Percentiles rank a stretch among this genome's conserved stretches.
These are phyloP conservation scores for Turritopsis dohrnii DNA, from an alignment of 30 jellyfish, hydroid and myxozoan species.

Conservation along the genomic window DNA sequence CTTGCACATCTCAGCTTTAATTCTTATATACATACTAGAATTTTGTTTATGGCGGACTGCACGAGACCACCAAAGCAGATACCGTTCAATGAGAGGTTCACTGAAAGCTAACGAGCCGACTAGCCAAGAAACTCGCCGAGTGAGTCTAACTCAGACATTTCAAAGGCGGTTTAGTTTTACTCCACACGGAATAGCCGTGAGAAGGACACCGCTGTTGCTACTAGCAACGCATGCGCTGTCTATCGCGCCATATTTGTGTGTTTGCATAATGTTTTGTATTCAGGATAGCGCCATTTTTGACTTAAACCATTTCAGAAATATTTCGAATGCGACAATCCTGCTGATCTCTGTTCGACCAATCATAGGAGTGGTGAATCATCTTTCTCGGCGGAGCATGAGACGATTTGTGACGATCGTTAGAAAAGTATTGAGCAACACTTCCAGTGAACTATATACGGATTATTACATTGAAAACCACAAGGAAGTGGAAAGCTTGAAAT, in stretches of 20 bases:
- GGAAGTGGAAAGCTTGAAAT: conserved; percentile 13
- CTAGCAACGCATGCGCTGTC: conserved; percentile 4
- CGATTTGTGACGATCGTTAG: neutral
- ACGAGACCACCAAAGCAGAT: conserved; percentile 24
- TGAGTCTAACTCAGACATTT: conserved; percentile 6
- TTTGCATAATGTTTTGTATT: neutral
- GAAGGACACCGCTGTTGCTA: conserved; percentile 16
- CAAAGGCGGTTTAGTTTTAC: conserved; percentile 22
- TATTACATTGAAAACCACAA: conserved; percentile 22
- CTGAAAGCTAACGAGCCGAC: neutral
- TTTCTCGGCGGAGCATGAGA: neutral
- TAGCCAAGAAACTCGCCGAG: neutral
- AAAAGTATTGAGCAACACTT: neutral
- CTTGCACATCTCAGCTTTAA: neutral
- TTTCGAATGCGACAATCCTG: neutral
- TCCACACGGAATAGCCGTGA: conserved; percentile 10
- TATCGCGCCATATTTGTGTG: neutral
- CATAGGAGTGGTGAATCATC: neutral
- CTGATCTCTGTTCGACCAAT: conserved; percentile 8
- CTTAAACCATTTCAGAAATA: neutral
- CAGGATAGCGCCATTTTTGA: neutral
- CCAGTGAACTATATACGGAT: conserved; percentile 17
- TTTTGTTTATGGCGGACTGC: conserved; percentile 11
- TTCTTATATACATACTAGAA: conserved; percentile 1
- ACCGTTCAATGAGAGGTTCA: conserved; percentile 22